Evolutionary conservation across 2,888 invertebrate species (phyloP).

Genomic region (Chrysopilus asiliformis): DNA sequence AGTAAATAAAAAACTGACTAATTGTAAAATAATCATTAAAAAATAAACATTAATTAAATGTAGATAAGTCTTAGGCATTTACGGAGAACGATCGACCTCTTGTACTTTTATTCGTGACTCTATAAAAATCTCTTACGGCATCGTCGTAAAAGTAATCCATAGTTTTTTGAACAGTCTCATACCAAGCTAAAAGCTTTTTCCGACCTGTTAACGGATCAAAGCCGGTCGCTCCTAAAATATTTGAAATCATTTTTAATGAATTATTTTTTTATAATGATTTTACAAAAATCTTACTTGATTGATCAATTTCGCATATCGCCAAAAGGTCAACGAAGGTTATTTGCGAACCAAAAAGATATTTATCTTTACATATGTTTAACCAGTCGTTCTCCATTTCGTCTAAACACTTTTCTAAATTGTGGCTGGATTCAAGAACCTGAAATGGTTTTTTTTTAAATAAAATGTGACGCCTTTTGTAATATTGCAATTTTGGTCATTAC

Average conservation of each 20-base stretch:
- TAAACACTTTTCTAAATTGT: background rate
- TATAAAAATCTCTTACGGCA: no score
- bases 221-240: background rate
- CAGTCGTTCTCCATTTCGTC: constrained; percentile 38
- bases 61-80: no score
- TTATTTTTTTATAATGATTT: background rate
- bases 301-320: constrained; percentile 64
- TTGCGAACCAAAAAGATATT: constrained; percentile 46
- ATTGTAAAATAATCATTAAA: no score
- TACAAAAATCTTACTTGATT: constrained; percentile 45
- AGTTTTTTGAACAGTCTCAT: constrained; percentile 45
- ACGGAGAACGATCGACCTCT: no score
- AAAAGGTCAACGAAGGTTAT: constrained; percentile 60
- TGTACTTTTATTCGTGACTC: no score
- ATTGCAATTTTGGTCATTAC: constrained; percentile 19
- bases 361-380: constrained; percentile 35
- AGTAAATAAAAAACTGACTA: no score
- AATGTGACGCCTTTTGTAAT: no score
- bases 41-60: no score
- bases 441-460: background rate
- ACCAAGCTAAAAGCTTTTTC: constrained; percentile 48
- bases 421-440: background rate
- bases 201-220: constrained; percentile 39
- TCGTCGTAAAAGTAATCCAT: constrained; percentile 52
- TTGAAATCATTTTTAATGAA: background rate